phyloP scores from a whole-genome alignment of 2,797 vertebrate species.

The Natrix natrix region DNA sequence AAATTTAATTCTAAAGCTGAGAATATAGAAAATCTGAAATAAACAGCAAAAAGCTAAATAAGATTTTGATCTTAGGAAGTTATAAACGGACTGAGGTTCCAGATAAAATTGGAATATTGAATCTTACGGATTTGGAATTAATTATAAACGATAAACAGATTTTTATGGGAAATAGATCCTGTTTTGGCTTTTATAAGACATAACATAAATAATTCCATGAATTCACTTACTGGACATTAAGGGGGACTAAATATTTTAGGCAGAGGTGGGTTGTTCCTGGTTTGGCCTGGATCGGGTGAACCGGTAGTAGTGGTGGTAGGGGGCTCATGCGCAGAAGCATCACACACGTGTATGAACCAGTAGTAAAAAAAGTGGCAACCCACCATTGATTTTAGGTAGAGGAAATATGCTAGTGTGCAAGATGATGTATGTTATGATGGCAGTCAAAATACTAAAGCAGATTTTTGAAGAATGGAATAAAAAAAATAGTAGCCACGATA shows the following conservation, averaged over 20 bases:
- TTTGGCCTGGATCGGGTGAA: too few species aligned
- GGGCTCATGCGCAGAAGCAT: too few species aligned
- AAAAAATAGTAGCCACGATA: background rate
- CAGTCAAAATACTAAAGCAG: background rate
- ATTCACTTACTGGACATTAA: background rate
- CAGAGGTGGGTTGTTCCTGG: background rate
- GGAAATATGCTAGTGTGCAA: background rate
- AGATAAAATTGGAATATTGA: background rate
- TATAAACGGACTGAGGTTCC: background rate
- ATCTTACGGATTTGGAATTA: background rate
- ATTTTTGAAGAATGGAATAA: background rate
- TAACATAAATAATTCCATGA: background rate
- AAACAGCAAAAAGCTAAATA: background rate
- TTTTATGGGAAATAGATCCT: background rate
- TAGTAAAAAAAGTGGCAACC: too few species aligned
- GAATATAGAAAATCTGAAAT: background rate
- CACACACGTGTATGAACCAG: too few species aligned
- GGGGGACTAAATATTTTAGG: background rate
- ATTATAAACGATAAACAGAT: background rate
- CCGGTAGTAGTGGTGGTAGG: too few species aligned
- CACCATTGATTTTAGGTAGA: background rate
- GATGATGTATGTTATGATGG: background rate
- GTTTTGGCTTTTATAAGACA: background rate
- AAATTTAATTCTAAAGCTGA: background rate
- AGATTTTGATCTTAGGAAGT: background rate